A percentile compares a stretch with the other conserved stretches of the same genome.
Conservation (phyloP, 2,113 vertebrate species). For the Rattus norvegicus region GRCr8 NC_086022.1:61950501-61951000, state of each 20-base stretch:
- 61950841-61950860: not conserved
- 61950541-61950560: not conserved
- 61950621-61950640: not conserved
- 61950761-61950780: slow-evolving; percentile 50
- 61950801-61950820: slow-evolving; percentile 78
- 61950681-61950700: slow-evolving; percentile 42
- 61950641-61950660: not conserved
- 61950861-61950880: slow-evolving; percentile 50
- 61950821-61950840: slow-evolving; percentile 64
- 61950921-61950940: slow-evolving; percentile 30
- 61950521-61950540: not conserved
- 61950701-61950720: slow-evolving; percentile 26
- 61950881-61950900: slow-evolving; percentile 54
- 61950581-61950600: not conserved
- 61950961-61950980: not conserved
- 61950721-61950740: slow-evolving; percentile 68
- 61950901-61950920: slow-evolving; percentile 16
- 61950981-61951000: not conserved
- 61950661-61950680: not conserved
- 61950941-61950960: slow-evolving; percentile 33
- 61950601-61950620: not conserved
- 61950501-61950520: not conserved
- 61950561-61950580: slow-evolving; percentile 38
- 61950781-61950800: slow-evolving; percentile 62
- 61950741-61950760: slow-evolving; percentile 49